Evolutionary conservation across 2,113 vertebrate species (phyloP).

Genomic region (Osmerus eperlanus): DNA sequence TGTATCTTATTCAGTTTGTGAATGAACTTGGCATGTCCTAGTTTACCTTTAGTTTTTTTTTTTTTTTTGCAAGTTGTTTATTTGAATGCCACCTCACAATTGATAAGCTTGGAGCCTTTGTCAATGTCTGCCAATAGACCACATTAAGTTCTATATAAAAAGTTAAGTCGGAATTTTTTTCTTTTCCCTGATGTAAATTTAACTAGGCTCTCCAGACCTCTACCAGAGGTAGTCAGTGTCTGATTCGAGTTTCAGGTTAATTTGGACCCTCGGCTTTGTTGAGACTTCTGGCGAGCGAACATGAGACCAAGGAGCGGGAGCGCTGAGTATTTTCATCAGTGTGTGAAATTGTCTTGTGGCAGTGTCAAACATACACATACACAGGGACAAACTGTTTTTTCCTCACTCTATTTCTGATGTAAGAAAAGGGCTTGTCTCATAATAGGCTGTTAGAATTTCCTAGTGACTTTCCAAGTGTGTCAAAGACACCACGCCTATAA

Average conservation of each 20-base stretch:
- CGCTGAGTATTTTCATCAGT: conserved; percentile 61
- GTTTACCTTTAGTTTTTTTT: too few relatives aligned
- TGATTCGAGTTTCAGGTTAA: conserved; percentile 34
- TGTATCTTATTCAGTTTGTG: too few relatives aligned
- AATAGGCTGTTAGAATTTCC: conserved; percentile 57
- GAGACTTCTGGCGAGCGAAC: conserved; percentile 24
- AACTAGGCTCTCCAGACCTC: conserved; percentile 30
- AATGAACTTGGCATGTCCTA: too few relatives aligned
- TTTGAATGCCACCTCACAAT: too few relatives aligned
- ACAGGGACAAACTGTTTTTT: background rate
- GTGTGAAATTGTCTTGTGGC: conserved; percentile 44
- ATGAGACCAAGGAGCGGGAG: conserved; percentile 35
- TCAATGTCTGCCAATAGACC: too few relatives aligned
- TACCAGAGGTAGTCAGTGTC: conserved; percentile 12
- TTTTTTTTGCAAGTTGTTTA: too few relatives aligned
- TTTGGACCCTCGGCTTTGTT: conserved; percentile 53
- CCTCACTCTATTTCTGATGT: conserved; percentile 4
- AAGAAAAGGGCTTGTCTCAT: conserved; percentile 45
- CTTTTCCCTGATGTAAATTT: conserved; percentile 24
- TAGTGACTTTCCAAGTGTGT: conserved; percentile 42
- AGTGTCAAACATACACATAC: conserved; percentile 1
- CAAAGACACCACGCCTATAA: conserved; percentile 25
- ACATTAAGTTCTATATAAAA: conserved; percentile 12
- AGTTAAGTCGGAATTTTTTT: conserved; percentile 20
- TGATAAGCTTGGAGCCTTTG: background rate